Conservation (phyloP, 2,797 vertebrate species). For the Esox lucius region DNA sequence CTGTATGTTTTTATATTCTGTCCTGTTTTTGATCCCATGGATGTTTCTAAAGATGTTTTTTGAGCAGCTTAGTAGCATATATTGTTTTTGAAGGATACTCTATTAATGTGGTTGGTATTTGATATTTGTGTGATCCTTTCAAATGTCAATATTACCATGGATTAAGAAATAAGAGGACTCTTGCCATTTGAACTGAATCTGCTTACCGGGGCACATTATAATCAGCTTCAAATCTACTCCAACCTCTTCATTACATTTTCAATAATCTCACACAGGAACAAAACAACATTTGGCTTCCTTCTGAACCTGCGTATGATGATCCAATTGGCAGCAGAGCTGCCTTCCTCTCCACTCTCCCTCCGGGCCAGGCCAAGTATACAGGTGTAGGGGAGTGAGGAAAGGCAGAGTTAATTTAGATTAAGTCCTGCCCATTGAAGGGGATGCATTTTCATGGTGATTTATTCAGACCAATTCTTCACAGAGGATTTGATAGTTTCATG, state of each 20-base stretch:
- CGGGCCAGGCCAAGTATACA: slow-evolving; percentile 54
- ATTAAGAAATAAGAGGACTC: slow-evolving; percentile 5
- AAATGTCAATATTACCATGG: slow-evolving; percentile 27
- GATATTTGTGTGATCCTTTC: slow-evolving; percentile 29
- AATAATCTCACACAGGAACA: slow-evolving; percentile 11
- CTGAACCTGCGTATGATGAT: slow-evolving; percentile 28
- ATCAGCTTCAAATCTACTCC: neutral
- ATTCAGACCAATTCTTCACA: slow-evolving; percentile 42
- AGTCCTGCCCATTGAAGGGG: slow-evolving; percentile 41
- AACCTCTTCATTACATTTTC: slow-evolving; percentile 1
- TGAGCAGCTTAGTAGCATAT: slow-evolving; percentile 11
- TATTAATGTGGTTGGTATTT: slow-evolving; percentile 22
- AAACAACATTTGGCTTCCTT: slow-evolving; percentile 19
- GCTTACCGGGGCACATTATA: slow-evolving; percentile 20
- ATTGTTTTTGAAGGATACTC: slow-evolving; percentile 17
- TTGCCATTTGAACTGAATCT: slow-evolving; percentile 18
- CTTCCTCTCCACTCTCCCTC: neutral
- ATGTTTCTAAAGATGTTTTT: slow-evolving; percentile 10
- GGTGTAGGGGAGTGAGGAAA: slow-evolving; percentile 60
- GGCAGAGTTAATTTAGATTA: slow-evolving; percentile 67
- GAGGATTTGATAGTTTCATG: slow-evolving; percentile 39
- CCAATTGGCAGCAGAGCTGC: slow-evolving; percentile 14
- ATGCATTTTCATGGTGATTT: slow-evolving; percentile 57
- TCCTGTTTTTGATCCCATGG: slow-evolving; percentile 5
- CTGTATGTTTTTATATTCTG: slow-evolving; percentile 21